Percentiles rank a stretch among this genome's conserved stretches.
phyloP scores from a whole-genome alignment of 2,113 vertebrate genomes.

The Gila orcuttii region DNA sequence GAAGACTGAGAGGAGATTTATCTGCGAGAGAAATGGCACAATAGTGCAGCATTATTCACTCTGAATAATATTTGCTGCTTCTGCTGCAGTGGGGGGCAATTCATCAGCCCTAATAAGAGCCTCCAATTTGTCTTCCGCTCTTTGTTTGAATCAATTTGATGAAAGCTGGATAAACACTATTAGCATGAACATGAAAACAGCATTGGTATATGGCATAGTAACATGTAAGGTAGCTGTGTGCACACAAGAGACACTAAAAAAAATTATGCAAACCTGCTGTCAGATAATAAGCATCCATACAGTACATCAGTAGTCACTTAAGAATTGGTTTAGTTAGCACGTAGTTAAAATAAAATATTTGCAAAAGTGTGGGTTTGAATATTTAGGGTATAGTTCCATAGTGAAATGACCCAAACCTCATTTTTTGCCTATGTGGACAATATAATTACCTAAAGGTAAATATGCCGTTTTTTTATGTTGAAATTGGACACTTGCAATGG shows the following conservation, averaged over 20 bases:
- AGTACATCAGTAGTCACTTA: neutral
- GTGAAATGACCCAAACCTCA: neutral
- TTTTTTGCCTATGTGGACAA: neutral
- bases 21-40: constrained; percentile 64
- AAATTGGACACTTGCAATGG: neutral
- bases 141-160: constrained; percentile 73
- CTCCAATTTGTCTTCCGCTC: constrained; percentile 68
- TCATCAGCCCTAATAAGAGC: constrained; percentile 71
- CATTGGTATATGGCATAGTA: neutral
- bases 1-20: constrained; percentile 65
- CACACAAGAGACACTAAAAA: neutral
- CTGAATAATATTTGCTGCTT: constrained; percentile 68
- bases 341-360: neutral
- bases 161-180: constrained; percentile 59
- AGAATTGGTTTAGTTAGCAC: neutral
- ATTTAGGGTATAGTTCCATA: neutral
- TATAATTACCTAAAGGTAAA: neutral
- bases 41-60: constrained; percentile 66
- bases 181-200: constrained; percentile 44
- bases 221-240: neutral
- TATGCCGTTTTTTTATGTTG: neutral
- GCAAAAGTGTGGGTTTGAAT: neutral
- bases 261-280: neutral
- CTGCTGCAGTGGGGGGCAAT: constrained; percentile 65
- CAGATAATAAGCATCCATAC: neutral